These are phyloP conservation scores for Catalaphyllia jardinei DNA, from an alignment of 64 coral and sea anemone genomes.

Conservation along the genomic window DNA sequence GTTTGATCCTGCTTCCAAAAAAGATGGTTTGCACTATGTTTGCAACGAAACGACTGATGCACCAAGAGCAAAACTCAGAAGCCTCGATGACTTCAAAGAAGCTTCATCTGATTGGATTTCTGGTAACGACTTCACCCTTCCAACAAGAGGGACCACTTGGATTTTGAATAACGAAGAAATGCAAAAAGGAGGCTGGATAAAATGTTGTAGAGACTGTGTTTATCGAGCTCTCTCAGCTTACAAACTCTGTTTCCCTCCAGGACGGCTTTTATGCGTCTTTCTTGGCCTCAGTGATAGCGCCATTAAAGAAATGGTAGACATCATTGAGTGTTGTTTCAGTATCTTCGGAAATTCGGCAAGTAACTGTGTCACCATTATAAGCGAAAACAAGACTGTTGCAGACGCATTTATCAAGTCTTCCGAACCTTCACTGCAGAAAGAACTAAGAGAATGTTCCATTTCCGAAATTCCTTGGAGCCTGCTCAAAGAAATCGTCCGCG, in stretches of 20 bases:
- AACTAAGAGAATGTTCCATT: constrained; percentile 29
- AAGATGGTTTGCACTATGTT: constrained; percentile 42
- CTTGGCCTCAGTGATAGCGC: constrained; percentile 31
- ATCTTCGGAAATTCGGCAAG: constrained; percentile 45
- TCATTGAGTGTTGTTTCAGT: constrained; percentile 60
- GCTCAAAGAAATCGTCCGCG: constrained; percentile 36
- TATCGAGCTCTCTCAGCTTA: constrained; percentile 53
- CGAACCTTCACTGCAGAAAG: constrained; percentile 9
- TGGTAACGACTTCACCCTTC: constrained; percentile 8
- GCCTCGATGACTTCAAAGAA: constrained; percentile 46
- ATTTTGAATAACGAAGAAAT: constrained; percentile 44
- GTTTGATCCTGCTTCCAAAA: constrained; percentile 47
- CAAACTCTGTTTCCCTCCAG: constrained; percentile 15
- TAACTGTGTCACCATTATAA: constrained; percentile 41
- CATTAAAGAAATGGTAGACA: constrained; percentile 44
- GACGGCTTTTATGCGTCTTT: constrained; percentile 43
- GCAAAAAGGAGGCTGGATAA: constrained; percentile 60
- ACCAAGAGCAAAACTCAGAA: constrained; percentile 32
- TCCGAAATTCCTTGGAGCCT: constrained; percentile 36
- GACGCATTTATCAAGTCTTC: constrained; percentile 36
- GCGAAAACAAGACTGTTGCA: constrained; percentile 5
- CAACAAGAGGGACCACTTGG: constrained; percentile 59
- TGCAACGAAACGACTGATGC: constrained; percentile 59
- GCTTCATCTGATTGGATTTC: constrained; percentile 9
- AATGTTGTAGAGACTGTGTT: constrained; percentile 25